A percentile compares a stretch with the other conserved stretches of the same genome.
These are phyloP conservation scores for Phaethon lepturus DNA, from an alignment of 2,113 vertebrate species.

Conservation along the genomic window DNA sequence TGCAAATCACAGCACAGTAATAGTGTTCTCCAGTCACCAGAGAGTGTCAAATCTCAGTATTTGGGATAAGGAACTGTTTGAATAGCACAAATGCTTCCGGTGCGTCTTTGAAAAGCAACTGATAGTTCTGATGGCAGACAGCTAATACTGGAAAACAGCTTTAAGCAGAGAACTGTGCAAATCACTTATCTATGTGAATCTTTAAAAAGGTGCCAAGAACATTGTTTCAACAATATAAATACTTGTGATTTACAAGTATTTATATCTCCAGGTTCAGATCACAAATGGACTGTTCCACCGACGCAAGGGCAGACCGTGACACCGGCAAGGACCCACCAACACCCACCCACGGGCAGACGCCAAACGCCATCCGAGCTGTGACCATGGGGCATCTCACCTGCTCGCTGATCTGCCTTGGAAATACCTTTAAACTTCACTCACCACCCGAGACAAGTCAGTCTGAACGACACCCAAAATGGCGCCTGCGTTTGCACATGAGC, in stretches of 20 bases:
- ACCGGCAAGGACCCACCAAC: background rate
- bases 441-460: background rate
- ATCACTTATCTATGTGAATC: background rate
- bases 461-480: accelerated
- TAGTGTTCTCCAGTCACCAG: background rate
- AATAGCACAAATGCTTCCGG: background rate
- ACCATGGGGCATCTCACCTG: background rate
- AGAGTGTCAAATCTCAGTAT: background rate
- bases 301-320: background rate
- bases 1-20: background rate
- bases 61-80: background rate
- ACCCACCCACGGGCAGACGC: background rate
- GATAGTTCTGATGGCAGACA: background rate
- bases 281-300: accelerated
- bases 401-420: background rate
- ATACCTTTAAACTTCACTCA: no score
- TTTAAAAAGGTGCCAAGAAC: background rate
- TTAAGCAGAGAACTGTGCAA: background rate
- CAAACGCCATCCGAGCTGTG: background rate
- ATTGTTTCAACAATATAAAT: background rate
- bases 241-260: background rate
- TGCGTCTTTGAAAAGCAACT: background rate
- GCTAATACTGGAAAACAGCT: background rate
- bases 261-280: background rate
- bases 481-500: accelerated